Evolutionary conservation across 2,113 vertebrate species (phyloP), one percentile per base, ranked within the genome.

Genomic region (Plecotus auritus): DNA sequence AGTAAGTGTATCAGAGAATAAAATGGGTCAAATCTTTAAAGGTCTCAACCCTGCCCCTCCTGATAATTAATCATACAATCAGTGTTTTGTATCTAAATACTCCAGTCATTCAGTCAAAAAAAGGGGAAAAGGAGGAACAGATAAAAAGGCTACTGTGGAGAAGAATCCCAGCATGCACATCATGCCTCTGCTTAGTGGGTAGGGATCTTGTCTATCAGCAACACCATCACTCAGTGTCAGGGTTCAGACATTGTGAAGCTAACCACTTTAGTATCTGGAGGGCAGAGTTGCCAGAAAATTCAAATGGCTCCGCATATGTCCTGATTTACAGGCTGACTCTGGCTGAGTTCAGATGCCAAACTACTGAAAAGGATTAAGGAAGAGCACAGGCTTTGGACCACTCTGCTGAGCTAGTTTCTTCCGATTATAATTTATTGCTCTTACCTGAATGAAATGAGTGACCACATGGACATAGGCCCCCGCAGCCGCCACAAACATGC

Each of bases 361-460:
- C 51, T 87, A 93, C 30, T 56, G 80, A 70, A 80, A 49, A 89
- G 35, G 72, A 76, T 42, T 54, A 82, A 32, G 42, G 42, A 74
- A 12, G n/a, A 13, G 11, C 7, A 87, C 0, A 85, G 40, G 20
- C 37, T 51, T 47, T 45, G 16, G 9, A 83, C 32, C 30, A 84
- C 23, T 14, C 61, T 37, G 37, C 23, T 85, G 45, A 90, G 42
- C 45, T 87, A 17, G 23, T 59, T 80, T 85, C 67, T 88, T 85
- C 72, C 88, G 49, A 92, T 51, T 35, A 42, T 1, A 35, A 11
- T 87, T 16, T 90, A 80, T 0, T 61, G 30, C 47, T 64, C 90
- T 98, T 98, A 99, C 99, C 99, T 99, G 99, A 94, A 99, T 98
- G 30, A 99, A 95, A 8, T 98, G 98, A 28, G 99, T 99, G 86